phyloP scores from a whole-genome alignment of 2,888 invertebrate genomes.

The Exocentrus adspersus region DNA sequence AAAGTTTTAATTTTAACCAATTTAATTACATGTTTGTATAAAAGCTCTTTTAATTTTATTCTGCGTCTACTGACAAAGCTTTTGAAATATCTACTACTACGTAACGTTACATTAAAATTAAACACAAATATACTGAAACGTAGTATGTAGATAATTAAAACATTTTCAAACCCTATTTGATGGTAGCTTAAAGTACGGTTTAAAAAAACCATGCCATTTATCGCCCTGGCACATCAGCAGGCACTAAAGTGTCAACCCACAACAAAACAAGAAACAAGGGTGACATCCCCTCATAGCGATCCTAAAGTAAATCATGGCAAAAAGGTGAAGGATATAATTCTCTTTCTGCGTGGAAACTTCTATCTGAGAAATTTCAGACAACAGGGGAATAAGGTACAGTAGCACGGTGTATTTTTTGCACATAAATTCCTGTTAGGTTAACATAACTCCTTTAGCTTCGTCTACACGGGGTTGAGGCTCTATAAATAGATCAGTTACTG shows the following conservation, averaged over 20 bases:
- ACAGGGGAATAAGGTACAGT: conserved; percentile 32
- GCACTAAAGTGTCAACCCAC: conserved; percentile 1
- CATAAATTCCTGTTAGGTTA: conserved; percentile 40
- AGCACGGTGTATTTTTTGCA: conserved; percentile 35
- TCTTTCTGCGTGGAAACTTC: conserved; percentile 8
- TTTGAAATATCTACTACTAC: too few relatives aligned
- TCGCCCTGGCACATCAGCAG: not conserved
- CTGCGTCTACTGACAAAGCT: too few relatives aligned
- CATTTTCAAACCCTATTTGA: too few relatives aligned
- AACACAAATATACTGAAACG: too few relatives aligned
- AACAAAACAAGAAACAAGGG: not conserved
- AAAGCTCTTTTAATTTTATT: too few relatives aligned
- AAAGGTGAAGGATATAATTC: conserved; percentile 11
- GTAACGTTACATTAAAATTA: too few relatives aligned
- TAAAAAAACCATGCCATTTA: not conserved
- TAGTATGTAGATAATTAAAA: too few relatives aligned
- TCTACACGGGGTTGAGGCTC: conserved; percentile 32
- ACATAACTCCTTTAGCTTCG: conserved; percentile 29
- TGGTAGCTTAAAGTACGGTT: not conserved
- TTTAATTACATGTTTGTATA: too few relatives aligned
- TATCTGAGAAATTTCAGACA: conserved; percentile 30
- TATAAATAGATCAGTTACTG: conserved; percentile 9
- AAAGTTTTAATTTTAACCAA: too few relatives aligned
- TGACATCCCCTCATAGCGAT: not conserved
- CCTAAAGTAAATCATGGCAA: conserved; percentile 17